phyloP scores from a whole-genome alignment of 1,140 invertebrate species.

The Arion vulgaris region DNA sequence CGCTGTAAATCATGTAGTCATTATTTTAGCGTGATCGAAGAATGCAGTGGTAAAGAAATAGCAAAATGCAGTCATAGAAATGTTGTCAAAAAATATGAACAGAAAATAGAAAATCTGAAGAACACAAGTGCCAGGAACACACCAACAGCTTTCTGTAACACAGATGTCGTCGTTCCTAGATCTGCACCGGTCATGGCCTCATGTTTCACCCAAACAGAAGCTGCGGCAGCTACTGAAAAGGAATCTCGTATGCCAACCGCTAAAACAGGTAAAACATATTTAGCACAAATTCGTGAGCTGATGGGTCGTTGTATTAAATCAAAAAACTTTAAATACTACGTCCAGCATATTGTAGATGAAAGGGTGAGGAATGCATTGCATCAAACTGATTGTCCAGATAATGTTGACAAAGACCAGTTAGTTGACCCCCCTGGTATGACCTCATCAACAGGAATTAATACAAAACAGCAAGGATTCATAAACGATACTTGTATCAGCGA shows the following conservation, averaged over 20 bases:
- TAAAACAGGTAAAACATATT: neutral
- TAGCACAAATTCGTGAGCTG: neutral
- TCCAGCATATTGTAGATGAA: constrained; percentile 8
- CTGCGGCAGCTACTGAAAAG: too few species aligned
- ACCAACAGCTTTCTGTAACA: neutral
- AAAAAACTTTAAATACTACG: neutral
- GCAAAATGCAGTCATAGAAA: neutral
- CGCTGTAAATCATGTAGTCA: neutral
- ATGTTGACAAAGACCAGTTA: neutral
- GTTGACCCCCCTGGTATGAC: neutral
- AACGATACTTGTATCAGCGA: neutral
- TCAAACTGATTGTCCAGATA: neutral
- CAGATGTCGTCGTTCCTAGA: neutral
- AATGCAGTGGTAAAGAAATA: neutral
- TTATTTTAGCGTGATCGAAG: neutral
- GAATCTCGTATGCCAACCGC: too few species aligned
- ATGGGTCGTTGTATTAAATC: constrained; percentile 12
- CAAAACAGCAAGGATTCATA: neutral
- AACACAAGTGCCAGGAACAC: neutral
- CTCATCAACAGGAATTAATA: neutral
- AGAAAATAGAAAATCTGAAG: neutral
- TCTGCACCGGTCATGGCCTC: neutral
- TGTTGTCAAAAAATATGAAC: neutral
- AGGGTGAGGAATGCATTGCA: neutral
- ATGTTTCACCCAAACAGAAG: constrained; percentile 11